These are phyloP conservation scores for Coelogynopora nodosa DNA, from an alignment of 2,888 invertebrate genomes.

Conservation along the genomic window DNA sequence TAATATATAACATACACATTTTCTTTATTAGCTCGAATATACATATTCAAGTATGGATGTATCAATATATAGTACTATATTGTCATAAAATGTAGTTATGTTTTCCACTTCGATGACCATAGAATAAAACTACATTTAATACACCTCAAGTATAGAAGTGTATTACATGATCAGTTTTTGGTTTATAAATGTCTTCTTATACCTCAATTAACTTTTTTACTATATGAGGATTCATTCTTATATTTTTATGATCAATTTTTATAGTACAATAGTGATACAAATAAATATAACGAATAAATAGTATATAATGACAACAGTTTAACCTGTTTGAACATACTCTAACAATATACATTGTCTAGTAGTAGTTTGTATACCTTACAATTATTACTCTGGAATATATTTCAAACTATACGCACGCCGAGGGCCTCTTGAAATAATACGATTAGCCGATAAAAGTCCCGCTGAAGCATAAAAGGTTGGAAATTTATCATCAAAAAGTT, in stretches of 20 bases:
- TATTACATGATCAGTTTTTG: neutral
- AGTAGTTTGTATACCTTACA: too few relatives aligned
- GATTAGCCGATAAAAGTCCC: neutral
- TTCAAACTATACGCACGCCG: neutral
- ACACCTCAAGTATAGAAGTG: conserved; percentile 65
- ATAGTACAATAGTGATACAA: too few relatives aligned
- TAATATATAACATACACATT: too few relatives aligned
- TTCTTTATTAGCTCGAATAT: too few relatives aligned
- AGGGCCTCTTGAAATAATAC: neutral
- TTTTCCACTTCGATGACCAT: too few relatives aligned
- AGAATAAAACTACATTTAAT: too few relatives aligned
- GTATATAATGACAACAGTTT: too few relatives aligned
- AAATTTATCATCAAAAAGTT: conserved; percentile 42
- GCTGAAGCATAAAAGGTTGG: conserved; percentile 39
- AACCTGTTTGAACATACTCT: too few relatives aligned
- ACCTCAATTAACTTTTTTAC: neutral
- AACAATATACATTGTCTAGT: too few relatives aligned
- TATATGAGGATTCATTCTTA: neutral
- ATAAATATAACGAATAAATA: neutral
- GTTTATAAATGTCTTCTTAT: neutral
- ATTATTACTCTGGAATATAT: neutral
- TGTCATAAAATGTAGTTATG: too few relatives aligned
- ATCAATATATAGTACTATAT: too few relatives aligned
- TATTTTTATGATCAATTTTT: neutral
- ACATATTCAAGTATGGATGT: too few relatives aligned